These are phyloP conservation scores for Mercenaria mercenaria DNA, from an alignment of 1,140 invertebrate species.

Conservation along the genomic window DNA sequence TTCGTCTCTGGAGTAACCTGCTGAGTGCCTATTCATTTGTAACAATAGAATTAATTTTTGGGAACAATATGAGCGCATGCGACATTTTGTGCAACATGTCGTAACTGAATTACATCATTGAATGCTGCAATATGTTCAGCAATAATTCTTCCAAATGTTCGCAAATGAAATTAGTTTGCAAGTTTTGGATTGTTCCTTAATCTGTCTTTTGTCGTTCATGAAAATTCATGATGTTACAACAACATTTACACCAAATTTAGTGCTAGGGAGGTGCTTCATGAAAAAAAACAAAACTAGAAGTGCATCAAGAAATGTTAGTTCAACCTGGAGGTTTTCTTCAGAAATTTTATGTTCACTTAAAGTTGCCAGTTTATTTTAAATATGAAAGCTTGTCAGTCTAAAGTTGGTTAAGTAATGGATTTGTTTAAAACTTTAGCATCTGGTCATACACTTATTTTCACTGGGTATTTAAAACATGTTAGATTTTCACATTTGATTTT, in stretches of 20 bases:
- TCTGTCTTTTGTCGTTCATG: background rate
- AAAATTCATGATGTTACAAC: background rate
- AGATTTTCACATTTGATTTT: too few relatives aligned
- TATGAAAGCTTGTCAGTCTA: too few relatives aligned
- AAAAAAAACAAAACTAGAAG: too few relatives aligned
- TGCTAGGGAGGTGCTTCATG: background rate
- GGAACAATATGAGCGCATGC: background rate
- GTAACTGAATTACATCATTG: background rate
- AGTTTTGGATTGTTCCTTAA: background rate
- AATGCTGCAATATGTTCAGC: background rate
- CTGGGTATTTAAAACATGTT: too few relatives aligned
- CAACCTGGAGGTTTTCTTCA: too few relatives aligned
- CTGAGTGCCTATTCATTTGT: slow-evolving; percentile 3
- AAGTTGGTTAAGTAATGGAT: too few relatives aligned
- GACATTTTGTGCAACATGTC: background rate
- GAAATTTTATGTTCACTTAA: too few relatives aligned
- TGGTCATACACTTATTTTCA: too few relatives aligned
- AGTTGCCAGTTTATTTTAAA: too few relatives aligned
- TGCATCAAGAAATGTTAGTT: too few relatives aligned
- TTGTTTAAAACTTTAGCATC: too few relatives aligned
- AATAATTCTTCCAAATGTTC: background rate
- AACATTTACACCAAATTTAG: background rate
- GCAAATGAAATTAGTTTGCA: slow-evolving; percentile 14
- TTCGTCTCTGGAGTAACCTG: background rate
- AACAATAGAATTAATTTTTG: background rate